Percentiles rank a stretch among this genome's conserved stretches.
Evolutionary conservation across 2,797 vertebrate species (phyloP).

Genomic region (Acomys russatus): DNA sequence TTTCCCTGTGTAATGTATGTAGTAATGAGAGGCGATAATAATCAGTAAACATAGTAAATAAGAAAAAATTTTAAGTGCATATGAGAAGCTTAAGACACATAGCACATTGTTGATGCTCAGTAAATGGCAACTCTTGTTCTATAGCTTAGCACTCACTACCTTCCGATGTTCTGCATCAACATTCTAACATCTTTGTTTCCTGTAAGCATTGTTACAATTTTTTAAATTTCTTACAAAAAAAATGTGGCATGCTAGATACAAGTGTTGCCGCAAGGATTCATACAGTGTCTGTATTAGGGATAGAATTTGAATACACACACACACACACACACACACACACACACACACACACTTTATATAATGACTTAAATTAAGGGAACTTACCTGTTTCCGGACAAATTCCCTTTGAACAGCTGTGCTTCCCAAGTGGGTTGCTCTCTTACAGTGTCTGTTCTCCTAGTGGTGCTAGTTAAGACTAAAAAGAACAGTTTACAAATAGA

Average conservation of each 20-base stretch:
- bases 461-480: neutral
- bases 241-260: neutral
- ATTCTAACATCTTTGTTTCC: neutral
- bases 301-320: slow-evolving; percentile 8
- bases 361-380: neutral
- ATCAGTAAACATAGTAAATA: neutral
- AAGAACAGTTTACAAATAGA: neutral
- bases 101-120: neutral
- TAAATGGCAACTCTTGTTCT: neutral
- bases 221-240: neutral
- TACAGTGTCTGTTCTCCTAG: no score
- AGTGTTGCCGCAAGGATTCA: neutral
- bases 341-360: neutral
- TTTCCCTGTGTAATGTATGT: neutral
- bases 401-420: neutral
- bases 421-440: neutral
- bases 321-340: neutral
- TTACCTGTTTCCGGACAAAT: neutral
- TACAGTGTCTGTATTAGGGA: neutral
- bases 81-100: neutral
- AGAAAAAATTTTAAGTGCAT: neutral
- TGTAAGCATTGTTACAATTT: neutral
- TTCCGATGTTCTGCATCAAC: neutral
- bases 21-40: neutral
- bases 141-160: neutral